Percentiles rank a stretch among this genome's conserved stretches.
Conservation (phyloP, 2,888 invertebrate genomes). For the Incurvaria masculella region DNA sequence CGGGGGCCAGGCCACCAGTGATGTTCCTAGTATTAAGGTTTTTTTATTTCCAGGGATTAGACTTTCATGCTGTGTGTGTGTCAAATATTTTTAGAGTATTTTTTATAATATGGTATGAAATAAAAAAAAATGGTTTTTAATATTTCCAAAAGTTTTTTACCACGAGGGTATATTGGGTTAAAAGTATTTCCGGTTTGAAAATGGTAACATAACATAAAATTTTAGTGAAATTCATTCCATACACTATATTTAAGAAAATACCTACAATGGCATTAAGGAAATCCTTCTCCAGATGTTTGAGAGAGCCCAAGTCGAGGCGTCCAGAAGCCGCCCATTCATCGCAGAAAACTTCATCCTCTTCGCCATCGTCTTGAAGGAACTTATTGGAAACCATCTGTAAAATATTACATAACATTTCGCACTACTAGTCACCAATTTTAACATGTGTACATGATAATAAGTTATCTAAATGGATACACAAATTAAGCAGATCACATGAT, state of each 20-base stretch:
- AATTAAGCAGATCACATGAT: too few species aligned
- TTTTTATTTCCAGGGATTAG: too few species aligned
- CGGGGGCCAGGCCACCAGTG: too few species aligned
- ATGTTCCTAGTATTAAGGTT: too few species aligned
- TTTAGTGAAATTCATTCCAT: conserved; percentile 5
- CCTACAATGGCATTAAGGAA: conserved; percentile 89
- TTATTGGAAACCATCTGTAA: conserved; percentile 93
- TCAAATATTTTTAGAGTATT: too few species aligned
- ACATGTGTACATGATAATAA: too few species aligned
- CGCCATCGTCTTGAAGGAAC: conserved; percentile 90
- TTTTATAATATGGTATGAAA: background rate
- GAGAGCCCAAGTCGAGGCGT: conserved; percentile 64
- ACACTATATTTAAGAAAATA: too few species aligned
- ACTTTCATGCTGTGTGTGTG: too few species aligned
- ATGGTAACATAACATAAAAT: background rate
- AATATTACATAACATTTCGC: too few species aligned
- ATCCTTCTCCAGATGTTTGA: conserved; percentile 82
- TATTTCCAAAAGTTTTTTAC: conserved; percentile 2
- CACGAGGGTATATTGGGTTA: background rate
- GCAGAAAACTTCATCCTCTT: conserved; percentile 87
- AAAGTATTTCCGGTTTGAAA: background rate
- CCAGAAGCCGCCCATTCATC: conserved; percentile 92
- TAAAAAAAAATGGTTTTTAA: conserved; percentile 4
- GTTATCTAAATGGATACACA: too few species aligned
- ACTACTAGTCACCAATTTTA: too few species aligned